phyloP scores from a whole-genome alignment of 2,797 vertebrate species.

The Pseudochaenichthys georgianus region DNA sequence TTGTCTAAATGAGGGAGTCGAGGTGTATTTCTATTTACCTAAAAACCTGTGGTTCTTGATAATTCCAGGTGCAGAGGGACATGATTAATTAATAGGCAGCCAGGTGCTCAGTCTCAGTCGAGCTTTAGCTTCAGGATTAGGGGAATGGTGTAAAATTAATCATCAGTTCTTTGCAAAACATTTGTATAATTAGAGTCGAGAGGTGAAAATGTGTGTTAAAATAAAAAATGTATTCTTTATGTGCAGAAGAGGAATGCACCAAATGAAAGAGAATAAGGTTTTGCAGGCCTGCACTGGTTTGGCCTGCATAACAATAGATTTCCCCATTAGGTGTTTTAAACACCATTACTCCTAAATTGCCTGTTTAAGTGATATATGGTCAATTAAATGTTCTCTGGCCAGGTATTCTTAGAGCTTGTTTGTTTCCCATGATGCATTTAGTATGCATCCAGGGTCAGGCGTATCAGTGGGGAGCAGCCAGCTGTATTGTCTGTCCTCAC shows the following conservation, averaged over 20 bases:
- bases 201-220: neutral
- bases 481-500: conserved; percentile 38
- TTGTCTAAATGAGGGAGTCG: conserved; percentile 8
- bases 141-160: conserved; percentile 20
- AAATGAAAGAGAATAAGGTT: conserved; percentile 18
- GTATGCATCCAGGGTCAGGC: conserved; percentile 30
- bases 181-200: conserved; percentile 10
- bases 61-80: conserved; percentile 3
- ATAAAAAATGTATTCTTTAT: conserved; percentile 3
- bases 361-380: conserved; percentile 31
- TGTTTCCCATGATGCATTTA: conserved; percentile 49
- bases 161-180: conserved; percentile 8
- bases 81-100: conserved; percentile 2
- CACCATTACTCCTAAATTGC: conserved; percentile 3
- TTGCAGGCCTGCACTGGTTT: conserved; percentile 4
- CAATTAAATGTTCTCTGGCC: conserved; percentile 17
- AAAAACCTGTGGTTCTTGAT: conserved; percentile 9
- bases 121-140: conserved; percentile 5
- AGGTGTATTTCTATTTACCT: conserved; percentile 32
- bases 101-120: conserved; percentile 10
- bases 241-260: conserved; percentile 4
- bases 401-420: conserved; percentile 32
- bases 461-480: conserved; percentile 53
- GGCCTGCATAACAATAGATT: conserved; percentile 27
- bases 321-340: conserved; percentile 35